Evolutionary conservation across 2,797 vertebrate species (phyloP), one percentile per base, ranked within the genome.

Genomic region (Cossypha niveicapilla): DNA sequence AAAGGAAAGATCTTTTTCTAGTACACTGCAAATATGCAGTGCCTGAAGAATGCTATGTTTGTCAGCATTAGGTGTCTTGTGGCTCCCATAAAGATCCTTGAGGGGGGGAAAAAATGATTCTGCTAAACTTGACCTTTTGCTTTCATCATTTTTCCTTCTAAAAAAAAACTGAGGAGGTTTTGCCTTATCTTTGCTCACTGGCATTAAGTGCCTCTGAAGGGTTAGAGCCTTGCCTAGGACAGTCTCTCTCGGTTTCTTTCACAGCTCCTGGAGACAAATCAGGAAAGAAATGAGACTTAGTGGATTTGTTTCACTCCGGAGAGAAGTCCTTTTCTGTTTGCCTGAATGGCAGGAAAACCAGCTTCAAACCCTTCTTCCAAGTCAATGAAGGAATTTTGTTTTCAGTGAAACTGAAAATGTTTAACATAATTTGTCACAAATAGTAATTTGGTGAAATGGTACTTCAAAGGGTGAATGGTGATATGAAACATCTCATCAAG

Each of bases 81-180:
- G 12, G 86, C 35, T 87, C 28, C 28, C 42, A 35, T 34, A 72
- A 90, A 88, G 71, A 39, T 1, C 2, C 14, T 39, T 24, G 3
- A 24, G 8, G 1, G 0, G 7, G 34, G n/a, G 63, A 42, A 37
- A 37, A 11, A 37, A 30, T n/a, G 3, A 14, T 27, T 50, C 14
- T 71, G 11, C 2, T 48, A 50, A 81, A 44, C 1, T 0, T 47
- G 11, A 37, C 8, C 4, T 60, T 79, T 62, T 78, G 7, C 4
- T 84, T 81, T 76, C 35, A 67, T 32, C 2, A 19, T 70, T 85
- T 75, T 32, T 83, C 9, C 27, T 80, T 62, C 63, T 60, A 42
- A 75, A 63, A 54, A 61, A 79, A 82, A 88, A 54, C 15, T 34
- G 10, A 42, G 62, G 25, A 72, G 3, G 4, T 73, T 78, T 85